phyloP scores from a whole-genome alignment of 2,888 invertebrate genomes.

The Apodemia zela region DNA sequence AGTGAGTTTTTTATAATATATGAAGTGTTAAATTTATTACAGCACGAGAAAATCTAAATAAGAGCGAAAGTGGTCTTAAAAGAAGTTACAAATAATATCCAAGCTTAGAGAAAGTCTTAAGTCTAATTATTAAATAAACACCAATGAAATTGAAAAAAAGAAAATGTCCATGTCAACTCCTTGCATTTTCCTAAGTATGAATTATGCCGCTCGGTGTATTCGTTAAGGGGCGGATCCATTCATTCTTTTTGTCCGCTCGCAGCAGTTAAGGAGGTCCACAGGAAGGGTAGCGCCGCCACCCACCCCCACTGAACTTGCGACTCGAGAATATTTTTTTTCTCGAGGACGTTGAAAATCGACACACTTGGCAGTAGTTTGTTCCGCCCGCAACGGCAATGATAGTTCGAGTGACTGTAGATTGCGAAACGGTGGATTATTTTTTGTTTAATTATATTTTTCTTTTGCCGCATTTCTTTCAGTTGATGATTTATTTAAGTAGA shows the following conservation, averaged over 20 bases:
- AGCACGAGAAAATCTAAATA: neutral
- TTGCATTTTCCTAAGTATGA: constrained; percentile 78
- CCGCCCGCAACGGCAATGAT: constrained; percentile 64
- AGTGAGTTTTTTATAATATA: too few relatives aligned
- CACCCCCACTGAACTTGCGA: constrained; percentile 64
- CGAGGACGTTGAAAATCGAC: constrained; percentile 75
- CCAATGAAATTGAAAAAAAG: constrained; percentile 40
- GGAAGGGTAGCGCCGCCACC: constrained; percentile 47
- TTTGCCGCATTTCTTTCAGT: constrained; percentile 36
- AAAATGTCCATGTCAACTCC: constrained; percentile 69
- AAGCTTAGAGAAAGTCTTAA: constrained; percentile 21
- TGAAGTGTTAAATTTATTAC: neutral
- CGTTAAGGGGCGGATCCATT: constrained; percentile 80
- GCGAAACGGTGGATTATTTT: constrained; percentile 46
- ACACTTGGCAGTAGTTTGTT: constrained; percentile 77
- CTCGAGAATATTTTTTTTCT: constrained; percentile 78
- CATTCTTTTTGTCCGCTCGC: constrained; percentile 78
- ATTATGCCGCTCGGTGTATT: constrained; percentile 80
- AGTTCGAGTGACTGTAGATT: constrained; percentile 69
- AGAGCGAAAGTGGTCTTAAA: constrained; percentile 11
- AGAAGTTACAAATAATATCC: constrained; percentile 26
- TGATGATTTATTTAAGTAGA: constrained; percentile 26
- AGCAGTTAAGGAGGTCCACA: constrained; percentile 76
- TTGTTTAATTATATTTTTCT: constrained; percentile 48
- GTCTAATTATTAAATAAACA: constrained; percentile 28